These are phyloP conservation scores for Lanistes nyassanus DNA, from an alignment of 1,140 invertebrate species.

Conservation along the genomic window DNA sequence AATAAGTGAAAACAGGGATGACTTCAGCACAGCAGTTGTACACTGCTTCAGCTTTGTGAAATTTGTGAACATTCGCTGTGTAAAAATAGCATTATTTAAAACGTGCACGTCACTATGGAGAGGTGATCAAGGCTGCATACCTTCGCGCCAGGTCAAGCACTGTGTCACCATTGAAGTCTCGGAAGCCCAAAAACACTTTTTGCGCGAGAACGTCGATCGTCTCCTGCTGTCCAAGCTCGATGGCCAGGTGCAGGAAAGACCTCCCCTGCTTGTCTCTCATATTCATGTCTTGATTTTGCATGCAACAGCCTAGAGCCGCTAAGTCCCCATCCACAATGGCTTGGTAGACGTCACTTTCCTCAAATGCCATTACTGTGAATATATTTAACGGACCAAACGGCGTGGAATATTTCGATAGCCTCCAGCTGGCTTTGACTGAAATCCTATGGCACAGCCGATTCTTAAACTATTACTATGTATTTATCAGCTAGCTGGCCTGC, in stretches of 20 bases:
- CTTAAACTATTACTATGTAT: no score
- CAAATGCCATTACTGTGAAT: conserved; percentile 18
- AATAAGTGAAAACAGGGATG: no score
- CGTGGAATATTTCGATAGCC: no score
- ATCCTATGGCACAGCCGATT: no score
- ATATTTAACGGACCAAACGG: background rate
- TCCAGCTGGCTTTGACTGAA: background rate
- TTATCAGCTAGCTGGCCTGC: no score
- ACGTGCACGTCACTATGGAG: no score
- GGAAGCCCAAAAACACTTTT: conserved; percentile 34
- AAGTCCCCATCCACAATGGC: conserved; percentile 29
- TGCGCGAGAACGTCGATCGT: conserved; percentile 28
- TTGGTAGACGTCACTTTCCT: conserved; percentile 30
- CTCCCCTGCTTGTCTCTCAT: conserved; percentile 19
- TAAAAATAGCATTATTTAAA: no score
- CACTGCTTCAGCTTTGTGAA: no score
- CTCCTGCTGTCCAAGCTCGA: conserved; percentile 17
- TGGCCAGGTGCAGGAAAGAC: conserved; percentile 28
- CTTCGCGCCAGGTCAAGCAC: conserved; percentile 41
- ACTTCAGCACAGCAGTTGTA: no score
- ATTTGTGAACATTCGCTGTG: no score
- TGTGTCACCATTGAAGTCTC: conserved; percentile 41
- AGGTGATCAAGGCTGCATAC: background rate
- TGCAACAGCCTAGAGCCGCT: conserved; percentile 2
- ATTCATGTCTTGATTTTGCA: conserved; percentile 11